A percentile compares a stretch with the other conserved stretches of the same genome.
phyloP scores from a whole-genome alignment of 2,113 vertebrate genomes.

The Saimiri boliviensis region DNA sequence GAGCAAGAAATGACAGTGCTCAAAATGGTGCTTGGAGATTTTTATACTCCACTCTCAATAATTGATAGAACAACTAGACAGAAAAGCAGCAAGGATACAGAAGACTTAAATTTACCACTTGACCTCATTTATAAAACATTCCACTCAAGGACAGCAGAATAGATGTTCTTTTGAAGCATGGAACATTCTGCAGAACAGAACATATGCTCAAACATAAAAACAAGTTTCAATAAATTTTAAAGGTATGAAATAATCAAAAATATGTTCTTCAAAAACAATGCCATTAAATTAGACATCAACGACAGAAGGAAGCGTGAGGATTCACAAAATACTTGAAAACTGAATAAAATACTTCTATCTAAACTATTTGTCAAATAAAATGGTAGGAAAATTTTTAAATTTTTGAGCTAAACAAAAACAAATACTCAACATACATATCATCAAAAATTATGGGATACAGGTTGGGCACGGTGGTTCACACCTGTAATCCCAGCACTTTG shows the following conservation, averaged over 20 bases:
- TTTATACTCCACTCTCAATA: background rate
- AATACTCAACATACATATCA: background rate
- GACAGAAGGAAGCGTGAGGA: conserved; percentile 22
- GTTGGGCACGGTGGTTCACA: no score
- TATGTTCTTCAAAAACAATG: conserved; percentile 12
- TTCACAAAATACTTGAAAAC: conserved; percentile 17
- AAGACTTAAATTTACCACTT: background rate
- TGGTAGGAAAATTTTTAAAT: background rate
- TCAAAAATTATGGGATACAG: no score
- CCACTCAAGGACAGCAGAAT: background rate
- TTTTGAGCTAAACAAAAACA: background rate
- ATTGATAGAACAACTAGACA: background rate
- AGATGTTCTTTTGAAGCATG: background rate
- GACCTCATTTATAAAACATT: background rate
- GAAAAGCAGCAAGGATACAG: background rate
- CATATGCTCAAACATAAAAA: conserved; percentile 13
- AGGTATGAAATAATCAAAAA: conserved; percentile 15
- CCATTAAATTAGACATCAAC: conserved; percentile 36
- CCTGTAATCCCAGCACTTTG: no score
- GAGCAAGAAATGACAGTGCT: background rate
- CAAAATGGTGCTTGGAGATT: background rate
- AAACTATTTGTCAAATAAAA: conserved; percentile 12
- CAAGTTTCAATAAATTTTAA: conserved; percentile 26
- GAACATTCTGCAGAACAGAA: conserved; percentile 1
- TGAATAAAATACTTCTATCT: conserved; percentile 11